Conservation (phyloP, 2,113 vertebrate species). For the Cynoglossus semilaevis region DNA sequence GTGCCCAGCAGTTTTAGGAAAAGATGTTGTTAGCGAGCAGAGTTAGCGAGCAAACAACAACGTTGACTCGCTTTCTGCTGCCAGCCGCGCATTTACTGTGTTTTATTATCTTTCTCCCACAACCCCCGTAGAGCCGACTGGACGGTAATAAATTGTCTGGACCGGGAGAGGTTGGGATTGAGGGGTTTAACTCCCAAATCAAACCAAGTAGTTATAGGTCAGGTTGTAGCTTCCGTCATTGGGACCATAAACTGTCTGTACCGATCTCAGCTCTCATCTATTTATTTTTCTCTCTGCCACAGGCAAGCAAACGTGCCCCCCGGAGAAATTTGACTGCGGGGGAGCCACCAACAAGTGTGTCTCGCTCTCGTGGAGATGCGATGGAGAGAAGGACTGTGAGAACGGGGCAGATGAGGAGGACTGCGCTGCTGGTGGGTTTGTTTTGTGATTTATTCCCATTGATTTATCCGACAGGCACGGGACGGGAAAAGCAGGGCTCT, state of each 20-base stretch:
- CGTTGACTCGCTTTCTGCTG: too few relatives aligned
- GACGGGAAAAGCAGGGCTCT: too few relatives aligned
- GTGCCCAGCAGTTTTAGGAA: too few relatives aligned
- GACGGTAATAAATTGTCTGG: constrained; percentile 45
- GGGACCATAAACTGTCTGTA: constrained; percentile 28
- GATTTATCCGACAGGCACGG: too few relatives aligned
- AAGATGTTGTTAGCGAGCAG: too few relatives aligned
- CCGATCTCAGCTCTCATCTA: constrained; percentile 34
- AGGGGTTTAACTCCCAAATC: constrained; percentile 30
- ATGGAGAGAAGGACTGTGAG: constrained; percentile 94
- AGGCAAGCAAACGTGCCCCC: constrained; percentile 90
- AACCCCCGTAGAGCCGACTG: constrained; percentile 28
- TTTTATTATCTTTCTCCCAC: constrained; percentile 31
- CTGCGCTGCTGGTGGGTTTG: constrained; percentile 86
- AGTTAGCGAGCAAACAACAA: too few relatives aligned
- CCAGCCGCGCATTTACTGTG: constrained; percentile 33
- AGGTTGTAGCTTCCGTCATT: constrained; percentile 17
- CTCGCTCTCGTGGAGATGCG: constrained; percentile 90
- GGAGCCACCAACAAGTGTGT: constrained; percentile 90
- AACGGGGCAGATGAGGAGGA: constrained; percentile 90
- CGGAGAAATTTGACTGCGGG: constrained; percentile 95
- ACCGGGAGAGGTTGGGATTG: constrained; percentile 27
- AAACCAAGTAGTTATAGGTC: constrained; percentile 1
- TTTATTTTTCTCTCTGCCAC: constrained; percentile 54
- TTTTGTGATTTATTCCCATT: not conserved